phyloP scores from a whole-genome alignment of 2,113 vertebrate species.

The Callocephalon fimbriatum region DNA sequence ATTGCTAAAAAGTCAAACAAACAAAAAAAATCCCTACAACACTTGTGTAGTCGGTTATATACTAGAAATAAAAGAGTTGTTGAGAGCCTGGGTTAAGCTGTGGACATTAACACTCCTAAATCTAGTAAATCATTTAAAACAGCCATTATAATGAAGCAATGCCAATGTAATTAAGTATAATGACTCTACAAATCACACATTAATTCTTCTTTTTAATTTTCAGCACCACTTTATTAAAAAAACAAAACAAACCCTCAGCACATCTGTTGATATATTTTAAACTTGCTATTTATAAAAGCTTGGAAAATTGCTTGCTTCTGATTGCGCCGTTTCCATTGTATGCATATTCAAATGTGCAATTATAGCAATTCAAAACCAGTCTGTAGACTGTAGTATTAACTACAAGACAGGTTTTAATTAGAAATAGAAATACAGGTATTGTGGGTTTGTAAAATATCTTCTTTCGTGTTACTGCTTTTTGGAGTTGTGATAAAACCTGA shows the following conservation, averaged over 20 bases:
- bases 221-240: background rate
- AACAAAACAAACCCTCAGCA: background rate
- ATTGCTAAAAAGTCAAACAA: background rate
- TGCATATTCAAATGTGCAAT: conserved; percentile 50
- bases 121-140: conserved; percentile 14
- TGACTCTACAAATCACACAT: background rate
- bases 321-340: conserved; percentile 49
- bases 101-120: background rate
- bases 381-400: background rate
- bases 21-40: background rate
- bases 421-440: background rate
- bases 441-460: background rate
- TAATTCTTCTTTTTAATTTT: conserved; percentile 8
- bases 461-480: background rate
- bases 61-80: background rate
- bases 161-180: conserved; percentile 31
- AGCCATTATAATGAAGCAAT: conserved; percentile 7
- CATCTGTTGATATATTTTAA: conserved; percentile 37
- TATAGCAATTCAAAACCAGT: conserved; percentile 15
- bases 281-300: conserved; percentile 43
- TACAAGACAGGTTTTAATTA: background rate
- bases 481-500: background rate
- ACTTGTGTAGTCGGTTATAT: background rate
- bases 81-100: background rate
- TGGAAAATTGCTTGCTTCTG: conserved; percentile 33